Conservation (phyloP, 2,888 invertebrate species). For the Axea sp. region DNA sequence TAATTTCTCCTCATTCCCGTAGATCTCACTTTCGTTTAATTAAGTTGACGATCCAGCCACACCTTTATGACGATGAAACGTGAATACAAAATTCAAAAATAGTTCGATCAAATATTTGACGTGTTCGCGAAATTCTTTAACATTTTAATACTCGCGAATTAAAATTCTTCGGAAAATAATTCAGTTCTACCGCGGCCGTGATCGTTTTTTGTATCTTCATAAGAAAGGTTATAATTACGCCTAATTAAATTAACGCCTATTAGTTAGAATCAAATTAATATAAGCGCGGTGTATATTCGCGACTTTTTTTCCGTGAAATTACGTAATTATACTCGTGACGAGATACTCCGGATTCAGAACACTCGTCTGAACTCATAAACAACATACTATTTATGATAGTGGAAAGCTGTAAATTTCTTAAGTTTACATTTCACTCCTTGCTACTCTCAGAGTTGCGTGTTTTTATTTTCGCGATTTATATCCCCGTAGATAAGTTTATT, state of each 20-base stretch:
- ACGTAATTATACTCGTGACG: constrained; percentile 25
- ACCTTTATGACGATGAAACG: constrained; percentile 18
- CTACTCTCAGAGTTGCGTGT: constrained; percentile 1
- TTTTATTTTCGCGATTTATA: constrained; percentile 43
- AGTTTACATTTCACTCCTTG: constrained; percentile 40
- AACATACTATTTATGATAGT: constrained; percentile 30
- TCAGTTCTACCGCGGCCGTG: constrained; percentile 2
- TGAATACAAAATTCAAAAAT: constrained; percentile 42
- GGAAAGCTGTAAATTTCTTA: constrained; percentile 42
- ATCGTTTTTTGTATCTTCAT: constrained; percentile 1
- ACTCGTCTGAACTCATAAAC: constrained; percentile 40
- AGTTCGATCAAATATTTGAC: constrained; percentile 36
- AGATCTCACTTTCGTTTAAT: constrained; percentile 47
- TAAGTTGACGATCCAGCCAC: constrained; percentile 27
- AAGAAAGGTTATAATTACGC: constrained; percentile 20
- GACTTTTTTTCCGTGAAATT: constrained; percentile 22
- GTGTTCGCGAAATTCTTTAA: constrained; percentile 17
- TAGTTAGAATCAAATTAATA: constrained; percentile 9
- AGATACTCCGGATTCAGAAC: constrained; percentile 12
- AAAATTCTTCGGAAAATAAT: constrained; percentile 13
- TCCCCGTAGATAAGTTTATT: constrained; percentile 36
- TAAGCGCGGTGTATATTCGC: constrained; percentile 14
- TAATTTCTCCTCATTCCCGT: constrained; percentile 21
- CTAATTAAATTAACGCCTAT: constrained; percentile 37
- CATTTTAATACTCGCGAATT: constrained; percentile 32